Evolutionary conservation across 2,113 vertebrate genomes (phyloP), one percentile per base, ranked within the genome.

Genomic region (Lophura nycthemera): DNA sequence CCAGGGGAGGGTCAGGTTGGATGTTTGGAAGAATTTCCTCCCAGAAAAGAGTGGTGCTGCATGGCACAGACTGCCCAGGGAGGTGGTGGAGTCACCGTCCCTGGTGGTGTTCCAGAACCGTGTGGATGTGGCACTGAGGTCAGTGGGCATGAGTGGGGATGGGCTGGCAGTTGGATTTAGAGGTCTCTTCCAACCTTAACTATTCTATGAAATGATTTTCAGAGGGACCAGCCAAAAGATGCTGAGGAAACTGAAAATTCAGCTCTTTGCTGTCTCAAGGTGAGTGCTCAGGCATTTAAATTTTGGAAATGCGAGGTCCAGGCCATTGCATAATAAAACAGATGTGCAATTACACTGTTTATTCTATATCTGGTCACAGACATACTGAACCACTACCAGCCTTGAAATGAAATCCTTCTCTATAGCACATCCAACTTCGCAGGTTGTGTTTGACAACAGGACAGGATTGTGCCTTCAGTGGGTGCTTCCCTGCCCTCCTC

Each of bases 351-450:
- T 91, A 72, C 10, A n/a, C 74, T 65, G 29, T 89, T 96, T 89
- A 88, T 82, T 66, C 85, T 87, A 11, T 79, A 12, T 79, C 66
- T 79, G 20, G 71, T 85, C 43, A 52, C 70, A 92, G 72, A 8
- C 34, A 76, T 32, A 22, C 83, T 92, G 82, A 76, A n/a, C 21
- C 54, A 67, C n/a, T 72, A 43, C 72, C n/a, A 70, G 78, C 87
- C 92, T 32, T 57, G n/a, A 79, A 84, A 87, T 65, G 67, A 89
- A 92, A 84, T 89, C 63, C 91, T 85, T 50, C 60, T 85, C 40
- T 59, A 63, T 48, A 85, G 61, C 71, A 59, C 75, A 76, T 73
- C 45, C 1, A 4, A 48, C 40, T 90, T 78, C 79, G 30, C 30
- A 71, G 81, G 0, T 47, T 56, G 63, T 11, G 79, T 88, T 19